Percentiles rank a stretch among this genome's conserved stretches.
Evolutionary conservation across 2,113 vertebrate genomes (phyloP).

Genomic region (Pelodiscus sinensis): DNA sequence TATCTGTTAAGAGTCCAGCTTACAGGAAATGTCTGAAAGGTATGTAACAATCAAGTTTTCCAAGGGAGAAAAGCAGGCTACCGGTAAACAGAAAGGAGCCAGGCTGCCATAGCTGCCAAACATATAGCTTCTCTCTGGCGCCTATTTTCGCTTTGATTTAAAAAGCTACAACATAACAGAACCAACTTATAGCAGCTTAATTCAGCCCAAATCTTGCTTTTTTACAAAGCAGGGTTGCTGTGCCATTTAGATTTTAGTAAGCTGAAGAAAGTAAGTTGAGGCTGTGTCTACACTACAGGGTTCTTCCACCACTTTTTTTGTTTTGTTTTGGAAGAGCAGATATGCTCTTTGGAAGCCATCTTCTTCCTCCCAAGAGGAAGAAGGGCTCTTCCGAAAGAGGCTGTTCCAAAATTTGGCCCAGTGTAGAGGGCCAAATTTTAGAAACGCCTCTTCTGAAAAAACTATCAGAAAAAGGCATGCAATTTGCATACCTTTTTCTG

Average conservation of each 20-base stretch:
- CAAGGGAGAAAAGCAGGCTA: neutral
- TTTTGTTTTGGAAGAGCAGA: too few relatives aligned
- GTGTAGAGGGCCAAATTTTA: too few relatives aligned
- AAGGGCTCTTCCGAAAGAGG: too few relatives aligned
- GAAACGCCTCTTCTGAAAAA: too few relatives aligned
- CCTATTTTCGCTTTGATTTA: neutral
- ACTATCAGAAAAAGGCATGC: too few relatives aligned
- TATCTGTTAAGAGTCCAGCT: neutral
- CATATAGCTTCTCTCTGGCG: neutral
- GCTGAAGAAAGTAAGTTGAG: rapidly evolving
- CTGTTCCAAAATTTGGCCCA: too few relatives aligned
- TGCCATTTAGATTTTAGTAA: rapidly evolving
- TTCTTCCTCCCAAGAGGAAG: too few relatives aligned
- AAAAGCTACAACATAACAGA: neutral
- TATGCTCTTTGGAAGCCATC: too few relatives aligned
- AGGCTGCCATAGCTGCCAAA: neutral
- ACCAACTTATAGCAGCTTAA: neutral
- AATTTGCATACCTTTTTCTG: too few relatives aligned
- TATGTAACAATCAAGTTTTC: neutral
- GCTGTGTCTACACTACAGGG: too few relatives aligned
- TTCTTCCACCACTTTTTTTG: too few relatives aligned
- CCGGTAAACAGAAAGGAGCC: neutral
- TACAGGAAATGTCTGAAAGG: neutral
- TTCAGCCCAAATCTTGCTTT: neutral
- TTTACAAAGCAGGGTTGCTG: neutral